Conservation (phyloP, 1,140 invertebrate species). For the Bombus confusus region DNA sequence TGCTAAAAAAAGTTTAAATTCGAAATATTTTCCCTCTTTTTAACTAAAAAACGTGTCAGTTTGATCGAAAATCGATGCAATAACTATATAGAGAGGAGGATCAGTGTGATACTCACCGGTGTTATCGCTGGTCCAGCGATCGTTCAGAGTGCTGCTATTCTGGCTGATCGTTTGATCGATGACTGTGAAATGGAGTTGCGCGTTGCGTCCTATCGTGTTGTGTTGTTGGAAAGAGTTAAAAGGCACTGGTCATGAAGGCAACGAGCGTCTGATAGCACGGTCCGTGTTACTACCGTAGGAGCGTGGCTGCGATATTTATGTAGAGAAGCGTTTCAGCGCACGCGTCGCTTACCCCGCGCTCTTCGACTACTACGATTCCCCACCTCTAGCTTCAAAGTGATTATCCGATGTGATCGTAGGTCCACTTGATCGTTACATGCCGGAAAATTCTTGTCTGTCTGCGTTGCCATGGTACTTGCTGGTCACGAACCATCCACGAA, state of each 20-base stretch:
- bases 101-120: slow-evolving; percentile 2
- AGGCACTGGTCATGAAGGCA: slow-evolving; percentile 40
- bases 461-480: not conserved
- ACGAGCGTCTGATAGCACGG: slow-evolving; percentile 51
- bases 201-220: not conserved
- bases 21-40: no score
- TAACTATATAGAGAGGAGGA: not conserved
- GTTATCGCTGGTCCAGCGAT: slow-evolving; percentile 40
- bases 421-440: slow-evolving; percentile 60
- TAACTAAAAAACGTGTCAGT: not conserved
- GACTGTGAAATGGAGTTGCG: not conserved
- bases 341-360: slow-evolving; percentile 61
- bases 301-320: slow-evolving; percentile 64
- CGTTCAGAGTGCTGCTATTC: not conserved
- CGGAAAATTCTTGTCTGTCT: slow-evolving; percentile 52
- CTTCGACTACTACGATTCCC: slow-evolving; percentile 35
- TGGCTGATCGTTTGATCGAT: slow-evolving; percentile 36
- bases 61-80: slow-evolving; percentile 1
- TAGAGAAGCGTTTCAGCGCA: slow-evolving; percentile 66
- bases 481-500: not conserved
- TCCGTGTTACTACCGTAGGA: slow-evolving; percentile 58
- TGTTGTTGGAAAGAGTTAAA: slow-evolving; percentile 36
- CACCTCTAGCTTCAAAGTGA: slow-evolving; percentile 50
- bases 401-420: slow-evolving; percentile 56
- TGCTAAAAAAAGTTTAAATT: not conserved